Percentiles rank a stretch among this genome's conserved stretches.
Evolutionary conservation across 2,888 invertebrate species (phyloP).

Genomic region (Caradrina kadenii): DNA sequence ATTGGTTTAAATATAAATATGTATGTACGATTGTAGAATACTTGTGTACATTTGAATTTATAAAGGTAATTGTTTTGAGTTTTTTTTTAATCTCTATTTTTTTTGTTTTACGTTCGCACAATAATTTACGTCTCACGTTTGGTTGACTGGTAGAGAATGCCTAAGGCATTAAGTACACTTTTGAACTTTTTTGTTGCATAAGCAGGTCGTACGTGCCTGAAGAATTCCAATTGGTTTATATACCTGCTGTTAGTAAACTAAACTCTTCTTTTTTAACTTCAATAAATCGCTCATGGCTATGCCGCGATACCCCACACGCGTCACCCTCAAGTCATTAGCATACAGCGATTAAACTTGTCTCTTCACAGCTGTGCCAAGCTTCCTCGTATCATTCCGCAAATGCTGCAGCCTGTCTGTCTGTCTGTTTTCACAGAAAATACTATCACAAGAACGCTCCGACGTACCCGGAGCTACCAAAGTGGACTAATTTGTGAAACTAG

Average conservation of each 20-base stretch:
- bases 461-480: constrained; percentile 44
- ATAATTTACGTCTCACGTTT: too few relatives aligned
- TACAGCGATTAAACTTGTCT: constrained; percentile 35
- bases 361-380: constrained; percentile 22
- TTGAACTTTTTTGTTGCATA: too few relatives aligned
- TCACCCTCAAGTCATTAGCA: constrained; percentile 20
- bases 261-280: constrained; percentile 2
- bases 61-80: too few relatives aligned
- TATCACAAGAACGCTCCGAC: constrained; percentile 48
- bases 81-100: too few relatives aligned
- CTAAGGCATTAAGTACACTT: too few relatives aligned
- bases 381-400: constrained; percentile 32
- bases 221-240: not conserved
- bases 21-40: too few relatives aligned
- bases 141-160: too few relatives aligned
- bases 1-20: too few relatives aligned
- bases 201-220: not conserved
- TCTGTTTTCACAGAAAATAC: constrained; percentile 59
- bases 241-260: not conserved
- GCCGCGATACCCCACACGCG: constrained; percentile 18
- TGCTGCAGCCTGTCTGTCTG: constrained; percentile 42
- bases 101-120: too few relatives aligned
- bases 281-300: constrained; percentile 24
- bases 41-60: too few relatives aligned
- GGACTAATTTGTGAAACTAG: constrained; percentile 67